Evolutionary conservation across 2,888 invertebrate species (phyloP).

Genomic region (Eledona agricola): DNA sequence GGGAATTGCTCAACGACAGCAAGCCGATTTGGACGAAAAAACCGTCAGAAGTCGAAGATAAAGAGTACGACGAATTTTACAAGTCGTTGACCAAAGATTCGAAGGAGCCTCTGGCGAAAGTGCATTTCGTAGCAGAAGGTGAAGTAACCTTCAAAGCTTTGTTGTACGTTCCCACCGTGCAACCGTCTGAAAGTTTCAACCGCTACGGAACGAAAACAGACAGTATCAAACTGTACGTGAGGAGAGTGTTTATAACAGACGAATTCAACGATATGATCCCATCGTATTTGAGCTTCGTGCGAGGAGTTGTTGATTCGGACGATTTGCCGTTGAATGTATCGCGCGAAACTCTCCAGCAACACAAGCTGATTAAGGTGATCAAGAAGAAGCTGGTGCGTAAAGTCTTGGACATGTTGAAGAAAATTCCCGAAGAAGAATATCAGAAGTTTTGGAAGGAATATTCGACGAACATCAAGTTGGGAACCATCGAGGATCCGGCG

Average conservation of each 20-base stretch:
- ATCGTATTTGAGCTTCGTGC: slow-evolving; percentile 93
- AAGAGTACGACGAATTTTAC: slow-evolving; percentile 96
- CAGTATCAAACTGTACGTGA: slow-evolving; percentile 95
- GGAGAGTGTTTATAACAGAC: slow-evolving; percentile 98
- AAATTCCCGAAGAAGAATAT: slow-evolving; percentile 88
- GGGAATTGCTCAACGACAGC: slow-evolving; percentile 94
- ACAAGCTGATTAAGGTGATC: slow-evolving; percentile 98
- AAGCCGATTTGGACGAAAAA: slow-evolving; percentile 99
- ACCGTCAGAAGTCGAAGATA: slow-evolving; percentile 81
- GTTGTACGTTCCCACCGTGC: slow-evolving; percentile 89
- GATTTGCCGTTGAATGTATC: slow-evolving; percentile 98
- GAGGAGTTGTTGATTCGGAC: slow-evolving; percentile 98
- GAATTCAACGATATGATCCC: slow-evolving; percentile 99
- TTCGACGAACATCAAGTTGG: slow-evolving; percentile 85
- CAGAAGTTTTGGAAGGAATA: slow-evolving; percentile 98
- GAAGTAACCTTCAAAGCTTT: slow-evolving; percentile 99
- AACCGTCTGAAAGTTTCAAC: slow-evolving; percentile 94
- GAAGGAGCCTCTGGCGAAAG: slow-evolving; percentile 83
- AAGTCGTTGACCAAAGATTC: slow-evolving; percentile 92
- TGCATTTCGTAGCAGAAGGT: slow-evolving; percentile 98
- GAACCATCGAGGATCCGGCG: slow-evolving; percentile 96
- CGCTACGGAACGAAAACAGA: slow-evolving; percentile 94
- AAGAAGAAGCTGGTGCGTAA: slow-evolving; percentile 99
- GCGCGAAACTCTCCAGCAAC: slow-evolving; percentile 97
- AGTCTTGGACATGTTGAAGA: slow-evolving; percentile 97